Evolutionary conservation across 23 tunicate species (phyloP), one percentile per base, ranked within the genome.

Genomic region (Halocynthia roretzi): DNA sequence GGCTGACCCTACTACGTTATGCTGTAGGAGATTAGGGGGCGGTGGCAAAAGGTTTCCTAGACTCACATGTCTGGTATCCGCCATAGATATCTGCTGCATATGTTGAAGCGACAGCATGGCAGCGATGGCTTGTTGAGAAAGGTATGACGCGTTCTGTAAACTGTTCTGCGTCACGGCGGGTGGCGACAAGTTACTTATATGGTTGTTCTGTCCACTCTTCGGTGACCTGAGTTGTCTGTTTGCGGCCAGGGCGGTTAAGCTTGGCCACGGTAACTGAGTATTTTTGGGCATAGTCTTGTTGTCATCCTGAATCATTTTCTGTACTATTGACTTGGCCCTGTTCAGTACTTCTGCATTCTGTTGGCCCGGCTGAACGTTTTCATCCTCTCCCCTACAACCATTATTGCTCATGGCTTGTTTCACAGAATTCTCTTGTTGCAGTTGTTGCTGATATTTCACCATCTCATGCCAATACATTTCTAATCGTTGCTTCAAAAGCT

Each of bases 41-140:
- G 78, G 78, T 14, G 84, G 84, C 7, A 80, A 61, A 8, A 80
- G 50, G 23, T 68, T 77, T 12, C 87, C 87, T 6, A 83, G 76
- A 31, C 63, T 70, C 58, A 51, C 15, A 2, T 5, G 14, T 54
- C 8, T 10, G 52, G 67, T 19, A 54, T 53, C 23, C 0, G 56
- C 10, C 44, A 31, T 31, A 31, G 44, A 31, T 31, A 31, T 31
- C 56, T 74, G 78, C 4, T 74, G 78, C 48, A 74, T 50, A 22
- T 54, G 19, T 54, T 53, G 78, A 44, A 74, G 78, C 15, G 78
- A 74, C 56, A 74, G 19, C 78, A 74, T 74, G n/a, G 78, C 31
- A 9, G 78, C 62, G 2, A 74, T 54, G n/a, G 56, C 56, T 54
- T 74, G 78, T 74, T 74, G 78, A 12, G 78, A 74, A 8, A 74